Base-by-base conservation (phyloP, 1,140 invertebrate species). In the Drosophila saltans region DNA sequence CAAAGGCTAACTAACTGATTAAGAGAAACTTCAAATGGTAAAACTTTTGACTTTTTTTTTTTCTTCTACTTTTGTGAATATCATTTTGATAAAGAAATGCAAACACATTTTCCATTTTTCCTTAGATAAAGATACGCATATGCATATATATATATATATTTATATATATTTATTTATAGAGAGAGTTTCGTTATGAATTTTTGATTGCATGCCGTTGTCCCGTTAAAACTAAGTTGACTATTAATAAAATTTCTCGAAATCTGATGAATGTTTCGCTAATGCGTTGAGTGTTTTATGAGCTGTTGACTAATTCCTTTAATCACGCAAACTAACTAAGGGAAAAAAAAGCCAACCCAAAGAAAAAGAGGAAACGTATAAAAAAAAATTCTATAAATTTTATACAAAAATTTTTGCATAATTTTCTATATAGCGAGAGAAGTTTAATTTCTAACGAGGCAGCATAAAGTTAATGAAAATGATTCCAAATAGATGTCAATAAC, bases 261-360 rank as follows among this genome's bases (percentile, higher is more conserved):
- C 45, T 52, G 45, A 52, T 52, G 21, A 52, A 52, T 52, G 45
- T 52, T 52, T 52, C 45, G 45, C 45, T 52, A 52, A 52, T 52
- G 45, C 45, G 45, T 52, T 52, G 45, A 52, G 45, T 52, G 45
- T 52, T 52, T 52, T 52, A 52, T 52, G 45, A 52, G 21, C 45
- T 52, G 45, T 52, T 52, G 21, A 52, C 45, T 52, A 52, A 52
- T 52, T 52, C 7, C 45, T 26, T 52, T 52, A 52, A 52, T 52
- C 45, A 52, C 45, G 45, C 45, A 52, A 52, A 52, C 45, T 24
- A 26, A 52, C 16, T 26, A 52, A 16, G 16, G 21, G n/a, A 52
- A 26, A 26, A 26, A 52, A 52, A 10, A 2, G 10, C 45, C 6
- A 36, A 36, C 2, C 28, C 33, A 48, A 48, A 48, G 2, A 48